Base-by-base conservation (phyloP, 1,140 invertebrate genomes). In the Rhynchophorus ferrugineus region DNA sequence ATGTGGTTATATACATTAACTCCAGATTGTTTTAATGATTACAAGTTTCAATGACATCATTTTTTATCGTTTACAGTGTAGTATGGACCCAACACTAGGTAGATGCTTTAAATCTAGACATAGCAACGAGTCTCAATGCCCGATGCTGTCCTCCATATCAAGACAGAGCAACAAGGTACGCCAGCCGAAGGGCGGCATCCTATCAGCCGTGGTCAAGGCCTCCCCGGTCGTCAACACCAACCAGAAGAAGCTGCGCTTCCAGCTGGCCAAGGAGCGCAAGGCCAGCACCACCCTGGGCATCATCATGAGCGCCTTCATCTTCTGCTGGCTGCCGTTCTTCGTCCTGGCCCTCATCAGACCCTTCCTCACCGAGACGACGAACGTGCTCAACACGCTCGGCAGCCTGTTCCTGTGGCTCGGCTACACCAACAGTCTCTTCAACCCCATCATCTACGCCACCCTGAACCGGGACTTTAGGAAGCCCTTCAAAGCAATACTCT, bases 291-390 rank as follows among this genome's bases (percentile, higher is more conserved):
- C 95, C 0, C 77, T 98, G 47, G 94, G 94, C 9, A 96, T 99
- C 46, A 96, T 99, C 43, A 93, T 95, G 89, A 94, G 89, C 51
- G 91, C 94, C 1, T 98, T 99, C 65, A 89, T 87, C 11, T 75
- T 96, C 46, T 98, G 95, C 68, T 99, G 95, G 95, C 73, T 98
- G 22, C 95, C 95, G 1, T 99, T 96, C 70, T 97, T 98, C 71
- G 87, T 96, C 5, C 75, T 95, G 22, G 91, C 93, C 1, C 71
- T 95, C 7, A 80, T 95, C 21, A 77, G 83, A 63, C 89, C 83
- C n/a, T 94, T 94, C 64, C 72, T 88, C 2, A 17, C n/a, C 8
- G 46, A 85, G 85, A 51, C 83, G 78, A 43, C 62, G 19, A 44
- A 57, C 19, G 63, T 76, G 78, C 33, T 89, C 74, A 89, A 82